Conservation (phyloP, 1,140 invertebrate species). For the Goniozus legneri region DNA sequence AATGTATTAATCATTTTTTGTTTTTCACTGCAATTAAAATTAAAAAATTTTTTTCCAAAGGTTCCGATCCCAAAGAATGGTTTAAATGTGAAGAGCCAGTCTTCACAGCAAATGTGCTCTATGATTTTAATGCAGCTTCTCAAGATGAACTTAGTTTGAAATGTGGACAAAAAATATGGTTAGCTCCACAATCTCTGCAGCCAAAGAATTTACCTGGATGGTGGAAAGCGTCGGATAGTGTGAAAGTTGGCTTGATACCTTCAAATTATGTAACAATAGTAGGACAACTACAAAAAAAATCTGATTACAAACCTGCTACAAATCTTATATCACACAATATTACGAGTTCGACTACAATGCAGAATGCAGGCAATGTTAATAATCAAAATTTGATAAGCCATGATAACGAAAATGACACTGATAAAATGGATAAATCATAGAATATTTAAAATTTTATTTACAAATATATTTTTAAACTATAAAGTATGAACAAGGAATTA, state of each 20-base stretch:
- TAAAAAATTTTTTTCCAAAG: slow-evolving; percentile 7
- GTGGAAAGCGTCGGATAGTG: slow-evolving; percentile 70
- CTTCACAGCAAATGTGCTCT: slow-evolving; percentile 70
- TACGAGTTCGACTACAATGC: neutral
- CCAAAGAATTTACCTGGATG: slow-evolving; percentile 70
- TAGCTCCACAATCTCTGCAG: slow-evolving; percentile 83
- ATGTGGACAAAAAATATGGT: slow-evolving; percentile 70
- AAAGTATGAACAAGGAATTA: no score
- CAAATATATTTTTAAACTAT: no score
- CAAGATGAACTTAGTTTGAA: slow-evolving; percentile 75
- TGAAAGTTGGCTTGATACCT: slow-evolving; percentile 72
- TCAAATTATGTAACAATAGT: slow-evolving; percentile 68
- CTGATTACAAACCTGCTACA: slow-evolving; percentile 12
- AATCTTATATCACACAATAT: neutral
- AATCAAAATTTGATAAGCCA: neutral
- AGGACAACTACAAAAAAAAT: slow-evolving; percentile 40
- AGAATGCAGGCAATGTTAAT: slow-evolving; percentile 1
- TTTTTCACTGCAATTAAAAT: slow-evolving; percentile 1
- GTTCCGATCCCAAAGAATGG: slow-evolving; percentile 42
- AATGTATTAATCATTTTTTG: slow-evolving; percentile 32
- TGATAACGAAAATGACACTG: neutral
- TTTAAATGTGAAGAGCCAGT: slow-evolving; percentile 64
- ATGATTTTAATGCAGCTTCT: slow-evolving; percentile 70
- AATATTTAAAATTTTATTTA: neutral
- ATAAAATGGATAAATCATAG: neutral